These are phyloP conservation scores for Liposcelis brunnea DNA, from an alignment of 2,888 invertebrate genomes.

Conservation along the genomic window DNA sequence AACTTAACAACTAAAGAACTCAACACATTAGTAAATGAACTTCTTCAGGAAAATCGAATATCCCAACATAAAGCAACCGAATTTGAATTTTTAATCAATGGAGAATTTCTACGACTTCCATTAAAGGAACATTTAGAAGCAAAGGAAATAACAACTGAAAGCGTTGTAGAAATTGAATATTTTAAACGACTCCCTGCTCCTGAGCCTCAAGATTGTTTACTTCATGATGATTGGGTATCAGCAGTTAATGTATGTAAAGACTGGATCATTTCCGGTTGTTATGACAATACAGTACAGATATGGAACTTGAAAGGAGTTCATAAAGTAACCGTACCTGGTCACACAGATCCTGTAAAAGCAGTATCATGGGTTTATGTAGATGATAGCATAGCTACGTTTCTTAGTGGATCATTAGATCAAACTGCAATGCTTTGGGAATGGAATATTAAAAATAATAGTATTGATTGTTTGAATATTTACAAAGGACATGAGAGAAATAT, in stretches of 20 bases:
- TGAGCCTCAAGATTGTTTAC: constrained; percentile 75
- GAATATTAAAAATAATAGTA: constrained; percentile 53
- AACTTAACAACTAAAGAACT: constrained; percentile 49
- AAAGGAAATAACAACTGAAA: constrained; percentile 61
- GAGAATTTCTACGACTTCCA: constrained; percentile 58
- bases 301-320: constrained; percentile 71
- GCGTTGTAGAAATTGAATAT: constrained; percentile 79
- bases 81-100: constrained; percentile 77
- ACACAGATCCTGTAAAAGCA: constrained; percentile 72
- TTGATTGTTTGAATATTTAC: constrained; percentile 63
- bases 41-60: constrained; percentile 23
- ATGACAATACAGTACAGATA: constrained; percentile 80
- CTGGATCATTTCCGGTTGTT: constrained; percentile 82
- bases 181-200: constrained; percentile 81
- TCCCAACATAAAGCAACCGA: constrained; percentile 28
- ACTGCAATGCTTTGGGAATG: constrained; percentile 81
- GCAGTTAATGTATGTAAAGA: constrained; percentile 52
- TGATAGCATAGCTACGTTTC: constrained; percentile 47
- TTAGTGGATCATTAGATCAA: constrained; percentile 79
- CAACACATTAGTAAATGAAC: constrained; percentile 60
- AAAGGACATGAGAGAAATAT: constrained; percentile 86
- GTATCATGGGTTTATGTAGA: constrained; percentile 67
- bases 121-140: constrained; percentile 60
- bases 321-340: constrained; percentile 67
- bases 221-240: constrained; percentile 98